Evolutionary conservation across 2,888 invertebrate species (phyloP).

Genomic region (Yponomeuta malinellus): DNA sequence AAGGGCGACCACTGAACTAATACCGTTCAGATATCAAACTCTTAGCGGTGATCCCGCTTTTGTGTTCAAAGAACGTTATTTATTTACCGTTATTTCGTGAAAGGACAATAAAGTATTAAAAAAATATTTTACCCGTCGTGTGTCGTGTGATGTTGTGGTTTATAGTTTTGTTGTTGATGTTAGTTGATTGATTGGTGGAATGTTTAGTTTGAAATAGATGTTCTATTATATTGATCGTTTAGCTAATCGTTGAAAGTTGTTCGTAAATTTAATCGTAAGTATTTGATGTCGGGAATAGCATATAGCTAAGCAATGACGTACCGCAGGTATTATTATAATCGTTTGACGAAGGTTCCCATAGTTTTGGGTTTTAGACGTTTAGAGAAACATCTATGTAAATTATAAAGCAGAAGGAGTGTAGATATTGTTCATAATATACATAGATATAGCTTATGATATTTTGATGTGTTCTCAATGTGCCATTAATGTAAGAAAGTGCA

Average conservation of each 20-base stretch:
- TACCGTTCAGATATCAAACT: slow-evolving; percentile 1
- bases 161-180: slow-evolving; percentile 13
- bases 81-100: slow-evolving; percentile 36
- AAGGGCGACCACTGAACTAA: slow-evolving; percentile 59
- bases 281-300: not conserved
- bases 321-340: not conserved
- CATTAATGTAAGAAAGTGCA: slow-evolving; percentile 30
- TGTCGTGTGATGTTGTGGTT: slow-evolving; percentile 17
- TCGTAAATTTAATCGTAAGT: not conserved
- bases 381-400: not conserved
- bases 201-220: slow-evolving; percentile 12
- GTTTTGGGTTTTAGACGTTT: not conserved
- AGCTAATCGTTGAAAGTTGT: not conserved
- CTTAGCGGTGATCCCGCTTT: slow-evolving; percentile 20
- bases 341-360: not conserved
- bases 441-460: slow-evolving; percentile 37
- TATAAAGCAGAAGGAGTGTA: not conserved
- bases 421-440: slow-evolving; percentile 10
- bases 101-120: slow-evolving; percentile 26
- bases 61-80: slow-evolving; percentile 38
- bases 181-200: slow-evolving; percentile 6
- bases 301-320: not conserved
- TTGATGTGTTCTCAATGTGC: slow-evolving; percentile 58
- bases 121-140: slow-evolving; percentile 11
- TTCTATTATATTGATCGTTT: not conserved